Evolutionary conservation across 2,888 invertebrate species (phyloP), one percentile per base, ranked within the genome.

Genomic region (Hemaris fuciformis): DNA sequence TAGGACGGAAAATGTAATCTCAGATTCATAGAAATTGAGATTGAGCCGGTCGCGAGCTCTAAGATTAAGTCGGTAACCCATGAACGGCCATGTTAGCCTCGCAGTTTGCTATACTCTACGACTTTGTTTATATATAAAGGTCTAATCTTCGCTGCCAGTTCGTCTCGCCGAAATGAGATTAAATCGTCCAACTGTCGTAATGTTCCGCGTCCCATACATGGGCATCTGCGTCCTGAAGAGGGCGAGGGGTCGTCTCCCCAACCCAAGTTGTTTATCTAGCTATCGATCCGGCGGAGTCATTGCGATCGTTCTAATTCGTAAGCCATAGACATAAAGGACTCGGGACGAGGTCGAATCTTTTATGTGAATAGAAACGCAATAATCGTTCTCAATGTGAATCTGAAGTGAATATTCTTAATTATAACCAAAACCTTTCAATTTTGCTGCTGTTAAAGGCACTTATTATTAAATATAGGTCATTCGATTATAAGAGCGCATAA

Each of bases 201-300:
- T 80, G 74, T 74, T 72, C 66, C 66, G 18, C 72, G 69, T 73
- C 69, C 72, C 75, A 74, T 83, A 85, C 85, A 83, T 83, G 82
- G 86, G 85, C 88, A 88, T 89, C 86, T 88, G 87, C 77, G 85
- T 81, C 81, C 83, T 85, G 69, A 79, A 80, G 82, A 71, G 74
- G 74, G 66, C 69, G 77, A 83, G 83, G 88, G 84, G 81, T 75
- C 73, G 77, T 69, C 75, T 73, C 76, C 77, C 75, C 79, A 75
- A 77, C 80, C 81, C 77, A 80, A 79, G 79, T 84, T 87, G 85
- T 90, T 87, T 89, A 87, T 86, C 85, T 83, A 79, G 81, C 75
- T 85, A 88, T 88, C 85, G 89, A 88, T 85, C 85, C 79, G 62
- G 61, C 70, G 67, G 71, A 74, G 77, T 77, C 80, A 75, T 76